Evolutionary conservation across 2,797 vertebrate genomes (phyloP).

Genomic region (Garrulus glandarius): DNA sequence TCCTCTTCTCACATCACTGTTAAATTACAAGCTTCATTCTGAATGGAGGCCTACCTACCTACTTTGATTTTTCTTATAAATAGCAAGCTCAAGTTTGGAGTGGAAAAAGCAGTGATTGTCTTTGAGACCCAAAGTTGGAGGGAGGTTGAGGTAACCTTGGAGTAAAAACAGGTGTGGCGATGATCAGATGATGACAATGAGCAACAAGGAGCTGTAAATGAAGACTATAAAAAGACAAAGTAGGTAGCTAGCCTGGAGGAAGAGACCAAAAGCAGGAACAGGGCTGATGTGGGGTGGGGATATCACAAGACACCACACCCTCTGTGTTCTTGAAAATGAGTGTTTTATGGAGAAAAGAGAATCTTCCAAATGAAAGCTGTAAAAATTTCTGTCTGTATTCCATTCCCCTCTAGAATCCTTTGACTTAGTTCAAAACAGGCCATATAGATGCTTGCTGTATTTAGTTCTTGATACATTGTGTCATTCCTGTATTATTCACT

Average conservation of each 20-base stretch:
- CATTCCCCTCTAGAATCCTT: neutral
- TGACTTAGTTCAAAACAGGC: neutral
- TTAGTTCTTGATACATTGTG: neutral
- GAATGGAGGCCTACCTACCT: neutral
- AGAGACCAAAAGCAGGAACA: neutral
- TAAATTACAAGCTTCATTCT: neutral
- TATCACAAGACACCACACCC: fast-evolving
- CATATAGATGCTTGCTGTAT: neutral
- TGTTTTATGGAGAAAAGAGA: neutral
- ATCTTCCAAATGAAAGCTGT: neutral
- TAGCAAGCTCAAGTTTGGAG: neutral
- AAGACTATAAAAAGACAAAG: neutral
- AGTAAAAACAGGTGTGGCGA: neutral
- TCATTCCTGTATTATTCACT: neutral
- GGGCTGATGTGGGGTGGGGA: neutral
- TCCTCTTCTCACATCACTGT: neutral
- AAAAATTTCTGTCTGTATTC: neutral
- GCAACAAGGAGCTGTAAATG: neutral
- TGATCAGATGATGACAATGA: neutral
- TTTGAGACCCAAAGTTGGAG: neutral
- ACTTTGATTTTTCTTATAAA: neutral
- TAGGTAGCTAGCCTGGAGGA: neutral
- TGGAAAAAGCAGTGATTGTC: neutral
- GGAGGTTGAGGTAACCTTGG: neutral
- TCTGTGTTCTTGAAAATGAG: neutral